These are phyloP conservation scores for Oophaga pumilio DNA, from an alignment of 2,113 vertebrate genomes.

Conservation along the genomic window DNA sequence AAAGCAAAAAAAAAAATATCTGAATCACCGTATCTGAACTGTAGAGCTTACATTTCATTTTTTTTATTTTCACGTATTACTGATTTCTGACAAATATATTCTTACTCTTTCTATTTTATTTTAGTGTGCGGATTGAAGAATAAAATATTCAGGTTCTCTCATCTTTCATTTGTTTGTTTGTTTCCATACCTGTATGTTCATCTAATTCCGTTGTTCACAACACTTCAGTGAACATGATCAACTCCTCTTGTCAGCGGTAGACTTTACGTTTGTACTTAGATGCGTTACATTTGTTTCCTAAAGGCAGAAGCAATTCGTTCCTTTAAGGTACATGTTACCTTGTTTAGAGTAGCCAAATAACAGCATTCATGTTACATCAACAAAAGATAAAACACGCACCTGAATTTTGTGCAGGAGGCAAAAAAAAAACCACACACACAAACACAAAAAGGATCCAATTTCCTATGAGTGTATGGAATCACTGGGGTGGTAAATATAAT, in stretches of 20 bases:
- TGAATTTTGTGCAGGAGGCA: conserved; percentile 22
- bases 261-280: background rate
- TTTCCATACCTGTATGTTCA: conserved; percentile 1
- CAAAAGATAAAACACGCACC: background rate
- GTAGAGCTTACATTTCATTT: background rate
- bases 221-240: conserved; percentile 40
- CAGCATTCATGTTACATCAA: conserved; percentile 17
- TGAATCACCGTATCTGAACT: background rate
- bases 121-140: background rate
- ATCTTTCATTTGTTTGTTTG: background rate
- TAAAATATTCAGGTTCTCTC: background rate
- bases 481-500: conserved; percentile 41
- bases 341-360: background rate
- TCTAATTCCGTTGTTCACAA: conserved; percentile 36
- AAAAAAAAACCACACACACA: background rate
- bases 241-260: conserved; percentile 17
- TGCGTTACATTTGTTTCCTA: conserved; percentile 22
- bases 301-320: conserved; percentile 28
- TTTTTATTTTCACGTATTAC: background rate
- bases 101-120: background rate
- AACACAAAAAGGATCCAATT: conserved; percentile 23
- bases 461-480: conserved; percentile 39
- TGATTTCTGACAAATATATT: background rate
- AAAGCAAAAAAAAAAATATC: background rate
- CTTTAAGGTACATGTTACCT: conserved; percentile 35